phyloP scores from a whole-genome alignment of 2,888 invertebrate species.

The Xestoiulus laeticollis region DNA sequence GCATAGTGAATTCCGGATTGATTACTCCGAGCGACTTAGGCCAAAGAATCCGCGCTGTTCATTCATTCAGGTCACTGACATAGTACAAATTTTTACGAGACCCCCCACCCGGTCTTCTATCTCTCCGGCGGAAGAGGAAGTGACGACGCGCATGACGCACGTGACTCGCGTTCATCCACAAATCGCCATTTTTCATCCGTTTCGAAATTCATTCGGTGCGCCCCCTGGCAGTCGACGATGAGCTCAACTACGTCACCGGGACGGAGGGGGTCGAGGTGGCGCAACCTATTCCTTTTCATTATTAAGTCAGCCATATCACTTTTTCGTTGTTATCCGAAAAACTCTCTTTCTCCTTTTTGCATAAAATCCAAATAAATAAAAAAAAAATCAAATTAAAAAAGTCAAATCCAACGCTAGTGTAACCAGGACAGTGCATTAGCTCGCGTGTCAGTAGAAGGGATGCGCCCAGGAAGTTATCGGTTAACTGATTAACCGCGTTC shows the following conservation, averaged over 20 bases:
- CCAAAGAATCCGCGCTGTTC: slow-evolving; percentile 50
- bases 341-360: slow-evolving; percentile 35
- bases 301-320: slow-evolving; percentile 48
- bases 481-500: not conserved
- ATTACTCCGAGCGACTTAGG: not conserved
- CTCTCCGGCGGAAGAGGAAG: slow-evolving; percentile 1
- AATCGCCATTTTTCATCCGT: slow-evolving; percentile 40
- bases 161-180: slow-evolving; percentile 45
- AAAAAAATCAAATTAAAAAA: slow-evolving; percentile 8
- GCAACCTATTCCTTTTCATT: slow-evolving; percentile 30
- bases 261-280: slow-evolving; percentile 45
- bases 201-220: slow-evolving; percentile 13
- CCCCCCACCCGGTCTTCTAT: slow-evolving; percentile 40
- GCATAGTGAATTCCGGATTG: not conserved
- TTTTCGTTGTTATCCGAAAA: slow-evolving; percentile 41
- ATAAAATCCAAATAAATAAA: slow-evolving; percentile 13
- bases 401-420: slow-evolving; percentile 1
- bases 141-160: slow-evolving; percentile 17
- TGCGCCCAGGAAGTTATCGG: not conserved
- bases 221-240: slow-evolving; percentile 36
- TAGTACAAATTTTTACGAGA: slow-evolving; percentile 53
- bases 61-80: slow-evolving; percentile 52
- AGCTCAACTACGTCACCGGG: slow-evolving; percentile 47
- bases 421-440: slow-evolving; percentile 15
- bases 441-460: not conserved